Base-by-base conservation (phyloP, 2,113 vertebrate genomes). In the Nesospiza acunhae region DNA sequence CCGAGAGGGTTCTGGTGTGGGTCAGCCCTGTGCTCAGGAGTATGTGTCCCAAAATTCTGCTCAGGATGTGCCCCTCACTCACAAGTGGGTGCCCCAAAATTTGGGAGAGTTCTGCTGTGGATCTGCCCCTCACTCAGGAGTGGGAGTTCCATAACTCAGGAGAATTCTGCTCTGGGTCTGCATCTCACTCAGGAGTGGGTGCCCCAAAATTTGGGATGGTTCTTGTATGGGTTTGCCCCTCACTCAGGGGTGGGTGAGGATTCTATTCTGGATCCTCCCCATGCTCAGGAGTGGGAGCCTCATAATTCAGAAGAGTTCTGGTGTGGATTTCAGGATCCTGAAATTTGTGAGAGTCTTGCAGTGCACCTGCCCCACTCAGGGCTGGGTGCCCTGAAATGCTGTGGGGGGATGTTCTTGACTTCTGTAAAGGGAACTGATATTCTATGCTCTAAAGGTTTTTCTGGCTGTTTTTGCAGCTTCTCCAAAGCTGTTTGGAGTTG, bases 401-500 rank as follows among this genome's bases (percentile, higher is more conserved):
- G 16, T 23, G 56, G 28, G 17, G n/a, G 3, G 0, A 0, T 2
- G 0, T 17, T 22, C 55, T 3, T 50, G 22, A 6, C 4, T 55
- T 41, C 7, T 5, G 1, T n/a, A 17, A 58, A 37, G 19, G 22
- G 8, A 86, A 7, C 19, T 11, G 63, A 3, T 22, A 7, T 16
- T 56, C 89, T 14, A 6, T 44, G 53, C 55, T 33, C 55, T 28
- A 0, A 53, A 33, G 37, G 2, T 75, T 52, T 22, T 66, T 41
- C 75, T 44, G 63, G 22, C 1, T n/a, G 13, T 7, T 80, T 89
- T 66, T 60, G 49, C 63, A 76, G 35, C 41, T 23, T 75, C 37
- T 3, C 33, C 27, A n/a, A 37, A 66, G 27, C 75, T 24, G 18
- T 17, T 35, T 11, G 58, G 30, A n/a, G 4, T 52, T 27, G 10